These are phyloP conservation scores for Chloroclysta siterata DNA, from an alignment of 2,888 invertebrate genomes.

Conservation along the genomic window DNA sequence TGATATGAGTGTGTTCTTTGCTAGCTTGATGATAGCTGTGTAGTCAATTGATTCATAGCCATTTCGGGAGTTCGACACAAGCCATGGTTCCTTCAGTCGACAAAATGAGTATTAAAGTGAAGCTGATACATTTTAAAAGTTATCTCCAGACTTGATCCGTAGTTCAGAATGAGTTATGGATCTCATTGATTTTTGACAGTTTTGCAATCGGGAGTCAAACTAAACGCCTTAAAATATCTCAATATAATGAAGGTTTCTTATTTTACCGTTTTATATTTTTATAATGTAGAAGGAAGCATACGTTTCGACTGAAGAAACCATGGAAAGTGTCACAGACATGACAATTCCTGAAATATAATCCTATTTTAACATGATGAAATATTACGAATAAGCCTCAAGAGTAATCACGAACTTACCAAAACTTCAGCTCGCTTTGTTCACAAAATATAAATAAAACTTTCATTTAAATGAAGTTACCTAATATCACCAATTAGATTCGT, in stretches of 20 bases:
- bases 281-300: background rate
- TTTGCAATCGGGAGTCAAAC: background rate
- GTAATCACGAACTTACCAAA: conserved; percentile 57
- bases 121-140: background rate
- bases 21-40: conserved; percentile 57
- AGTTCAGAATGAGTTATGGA: too few species aligned
- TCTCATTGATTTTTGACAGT: background rate
- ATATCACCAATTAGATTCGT: background rate
- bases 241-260: too few species aligned
- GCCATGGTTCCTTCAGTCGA: conserved; percentile 7
- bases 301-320: conserved; percentile 13
- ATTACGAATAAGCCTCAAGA: conserved; percentile 22
- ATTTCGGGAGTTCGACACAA: background rate
- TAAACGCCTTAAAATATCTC: background rate
- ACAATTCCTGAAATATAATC: conserved; percentile 32
- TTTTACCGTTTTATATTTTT: too few species aligned
- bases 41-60: conserved; percentile 34
- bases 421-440: conserved; percentile 55
- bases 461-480: conserved; percentile 11
- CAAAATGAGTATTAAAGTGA: background rate
- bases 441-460: conserved; percentile 20
- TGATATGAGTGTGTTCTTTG: conserved; percentile 50
- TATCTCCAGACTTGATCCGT: too few species aligned
- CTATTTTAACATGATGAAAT: conserved; percentile 22
- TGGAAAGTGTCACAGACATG: conserved; percentile 2